Conservation (phyloP, 1,140 invertebrate species). For the Leptinotarsa undecemlineata region DNA sequence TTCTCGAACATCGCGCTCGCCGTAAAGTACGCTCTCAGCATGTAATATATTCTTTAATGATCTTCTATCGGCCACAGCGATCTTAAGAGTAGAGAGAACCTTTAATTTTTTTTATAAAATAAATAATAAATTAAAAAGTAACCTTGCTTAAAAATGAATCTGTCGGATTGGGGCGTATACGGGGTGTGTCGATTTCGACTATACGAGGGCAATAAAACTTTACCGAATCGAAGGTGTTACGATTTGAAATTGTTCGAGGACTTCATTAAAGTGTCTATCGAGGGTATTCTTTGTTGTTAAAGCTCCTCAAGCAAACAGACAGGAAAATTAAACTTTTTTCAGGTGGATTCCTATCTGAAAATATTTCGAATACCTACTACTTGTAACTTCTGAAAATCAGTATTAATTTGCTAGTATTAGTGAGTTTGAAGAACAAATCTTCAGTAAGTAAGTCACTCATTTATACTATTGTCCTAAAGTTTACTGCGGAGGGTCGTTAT, state of each 20-base stretch:
- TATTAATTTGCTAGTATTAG: too few species aligned
- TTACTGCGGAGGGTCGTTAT: too few species aligned
- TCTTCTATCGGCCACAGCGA: slow-evolving; percentile 43
- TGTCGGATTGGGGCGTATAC: slow-evolving; percentile 30
- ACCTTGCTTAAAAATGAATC: slow-evolving; percentile 30
- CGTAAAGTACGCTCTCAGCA: slow-evolving; percentile 42
- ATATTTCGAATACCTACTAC: too few species aligned
- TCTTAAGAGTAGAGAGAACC: slow-evolving; percentile 40
- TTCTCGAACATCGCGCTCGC: slow-evolving; percentile 26
- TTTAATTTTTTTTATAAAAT: slow-evolving; percentile 38
- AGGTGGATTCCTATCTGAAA: too few species aligned
- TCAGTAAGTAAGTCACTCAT: too few species aligned
- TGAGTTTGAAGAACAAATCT: too few species aligned
- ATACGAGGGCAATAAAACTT: slow-evolving; percentile 23
- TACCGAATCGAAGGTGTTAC: slow-evolving; percentile 12
- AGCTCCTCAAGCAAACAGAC: too few species aligned
- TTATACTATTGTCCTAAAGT: too few species aligned
- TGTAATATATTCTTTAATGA: slow-evolving; percentile 50
- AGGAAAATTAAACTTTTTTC: too few species aligned
- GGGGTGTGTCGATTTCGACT: slow-evolving; percentile 30
- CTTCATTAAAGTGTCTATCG: slow-evolving; percentile 12
- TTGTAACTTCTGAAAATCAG: too few species aligned
- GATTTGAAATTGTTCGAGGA: slow-evolving; percentile 2
- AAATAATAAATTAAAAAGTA: slow-evolving; percentile 39
- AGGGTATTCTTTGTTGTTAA: not conserved